Base-by-base conservation (phyloP, 2,797 vertebrate species). In the Poecilia wingei region DNA sequence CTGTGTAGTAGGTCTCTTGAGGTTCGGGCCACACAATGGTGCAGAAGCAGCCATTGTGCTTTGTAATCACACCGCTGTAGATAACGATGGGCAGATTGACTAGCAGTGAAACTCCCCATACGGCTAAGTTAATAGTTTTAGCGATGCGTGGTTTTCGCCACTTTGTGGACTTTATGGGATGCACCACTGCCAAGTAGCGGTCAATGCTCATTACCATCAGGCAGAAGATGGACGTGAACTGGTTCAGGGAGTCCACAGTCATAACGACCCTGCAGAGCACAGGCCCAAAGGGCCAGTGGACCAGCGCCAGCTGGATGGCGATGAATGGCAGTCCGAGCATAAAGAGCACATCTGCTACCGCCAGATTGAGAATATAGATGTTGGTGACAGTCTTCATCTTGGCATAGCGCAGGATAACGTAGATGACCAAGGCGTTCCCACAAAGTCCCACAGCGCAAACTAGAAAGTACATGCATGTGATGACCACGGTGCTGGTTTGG, bases 301-400 rank as follows among this genome's bases (percentile, higher is more conserved):
- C 98, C 87, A 99, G 87, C 0, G 97, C 98, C 61, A 98, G 91
- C 93, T 99, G 98, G 94, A 98, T 96, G 83, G 98, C 98, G 82
- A 99, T 93, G 93, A 99, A 99, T 7, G 98, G 98, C 89, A 99
- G 91, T 0, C 98, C 97, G 0, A 99, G 91, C 98, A 99, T 99
- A 93, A 99, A 99, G 5, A 99, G 96, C 79, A 98, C 98, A 0
- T 99, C 98, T 0, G 98, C 98, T 0, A 99, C 97, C 8, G 98
- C 98, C 94, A 99, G 89, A 91, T 99, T 99, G 72, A 99, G 97
- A 93, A 99, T 99, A 92, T 99, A 99, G 87, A 99, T 99, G 91
- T 99, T 99, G 81, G 98, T 99, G 79, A 99, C 97, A 0, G 98
- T 99, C 92, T 99, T 99, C 98, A 99, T 99, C 93, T 99, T 99